Conservation (phyloP, 2,113 vertebrate species). For the Etheostoma cragini region DNA sequence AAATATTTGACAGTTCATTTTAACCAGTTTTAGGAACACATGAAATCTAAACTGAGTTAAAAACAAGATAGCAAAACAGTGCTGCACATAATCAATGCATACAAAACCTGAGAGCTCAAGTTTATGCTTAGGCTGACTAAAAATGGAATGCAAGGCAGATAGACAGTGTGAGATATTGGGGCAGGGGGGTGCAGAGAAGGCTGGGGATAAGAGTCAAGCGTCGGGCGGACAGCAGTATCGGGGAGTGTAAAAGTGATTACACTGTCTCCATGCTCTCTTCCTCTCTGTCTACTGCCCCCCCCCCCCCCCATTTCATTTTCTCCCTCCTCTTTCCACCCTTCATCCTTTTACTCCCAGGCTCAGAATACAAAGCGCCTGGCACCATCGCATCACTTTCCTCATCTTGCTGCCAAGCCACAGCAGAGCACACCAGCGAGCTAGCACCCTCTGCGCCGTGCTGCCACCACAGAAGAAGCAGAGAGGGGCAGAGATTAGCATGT, state of each 20-base stretch:
- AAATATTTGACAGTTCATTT: conserved; percentile 60
- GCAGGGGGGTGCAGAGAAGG: conserved; percentile 31
- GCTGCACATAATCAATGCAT: conserved; percentile 12
- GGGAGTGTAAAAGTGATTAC: conserved; percentile 69
- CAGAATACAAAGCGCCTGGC: conserved; percentile 76
- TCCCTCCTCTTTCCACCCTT: conserved; percentile 19
- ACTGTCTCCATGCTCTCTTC: conserved; percentile 52
- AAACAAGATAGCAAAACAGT: conserved; percentile 38
- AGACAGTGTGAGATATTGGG: conserved; percentile 28
- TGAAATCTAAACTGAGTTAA: conserved; percentile 31
- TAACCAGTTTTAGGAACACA: conserved; percentile 46
- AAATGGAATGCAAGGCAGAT: neutral
- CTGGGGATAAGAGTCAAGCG: conserved; percentile 60
- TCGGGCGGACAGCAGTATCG: conserved; percentile 49
- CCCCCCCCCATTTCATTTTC: conserved; percentile 36
- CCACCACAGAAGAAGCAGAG: conserved; percentile 45
- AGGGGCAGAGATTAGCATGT: conserved; percentile 66
- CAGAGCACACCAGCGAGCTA: conserved; percentile 50
- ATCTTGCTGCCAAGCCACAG: conserved; percentile 62
- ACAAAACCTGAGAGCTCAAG: conserved; percentile 20
- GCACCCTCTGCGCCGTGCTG: conserved; percentile 32
- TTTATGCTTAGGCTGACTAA: conserved; percentile 43
- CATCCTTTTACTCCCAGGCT: conserved; percentile 56
- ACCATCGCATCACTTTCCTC: conserved; percentile 49
- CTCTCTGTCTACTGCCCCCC: conserved; percentile 39